Conservation (phyloP, 2,113 vertebrate species). For the Ancistrus triradiatus region DNA sequence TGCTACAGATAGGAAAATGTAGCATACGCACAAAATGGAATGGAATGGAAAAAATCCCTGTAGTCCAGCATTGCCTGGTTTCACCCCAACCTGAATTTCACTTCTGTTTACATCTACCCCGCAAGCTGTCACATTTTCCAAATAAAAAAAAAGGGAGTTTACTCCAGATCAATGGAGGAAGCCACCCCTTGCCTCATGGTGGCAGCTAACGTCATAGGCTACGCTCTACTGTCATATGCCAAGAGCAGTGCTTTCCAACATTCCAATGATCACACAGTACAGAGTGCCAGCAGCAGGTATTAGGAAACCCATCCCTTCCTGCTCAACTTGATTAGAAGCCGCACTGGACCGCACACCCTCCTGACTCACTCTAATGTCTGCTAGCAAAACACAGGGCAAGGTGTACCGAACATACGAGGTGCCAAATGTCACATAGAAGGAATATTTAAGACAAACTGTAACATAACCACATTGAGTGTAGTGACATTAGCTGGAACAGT, state of each 20-base stretch:
- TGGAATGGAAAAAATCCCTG: slow-evolving; percentile 12
- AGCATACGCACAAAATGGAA: too few relatives aligned
- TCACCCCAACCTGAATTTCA: slow-evolving; percentile 6
- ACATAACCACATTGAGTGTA: too few relatives aligned
- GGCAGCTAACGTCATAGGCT: slow-evolving; percentile 41
- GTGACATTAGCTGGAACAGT: slow-evolving; percentile 4
- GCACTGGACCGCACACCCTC: slow-evolving; percentile 37
- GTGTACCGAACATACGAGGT: slow-evolving; percentile 4
- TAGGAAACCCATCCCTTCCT: slow-evolving; percentile 49
- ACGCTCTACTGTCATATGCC: slow-evolving; percentile 27
- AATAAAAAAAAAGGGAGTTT: slow-evolving; percentile 41
- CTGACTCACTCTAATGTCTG: slow-evolving; percentile 9
- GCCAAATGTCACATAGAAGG: slow-evolving; percentile 2
- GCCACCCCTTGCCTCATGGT: slow-evolving; percentile 41
- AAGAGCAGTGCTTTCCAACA: slow-evolving; percentile 40
- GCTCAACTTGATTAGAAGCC: slow-evolving; percentile 19
- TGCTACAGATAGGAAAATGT: too few relatives aligned
- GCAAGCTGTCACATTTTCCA: slow-evolving; percentile 48
- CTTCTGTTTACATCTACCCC: slow-evolving; percentile 9
- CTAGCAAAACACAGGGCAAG: background rate
- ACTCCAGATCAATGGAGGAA: slow-evolving; percentile 32
- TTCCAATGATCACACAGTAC: slow-evolving; percentile 27
- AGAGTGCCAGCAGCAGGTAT: slow-evolving; percentile 39
- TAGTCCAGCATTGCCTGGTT: too few relatives aligned
- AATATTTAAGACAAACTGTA: slow-evolving; percentile 5